These are phyloP conservation scores for Calameuta idolon DNA, from an alignment of 2,888 invertebrate species.

Conservation along the genomic window DNA sequence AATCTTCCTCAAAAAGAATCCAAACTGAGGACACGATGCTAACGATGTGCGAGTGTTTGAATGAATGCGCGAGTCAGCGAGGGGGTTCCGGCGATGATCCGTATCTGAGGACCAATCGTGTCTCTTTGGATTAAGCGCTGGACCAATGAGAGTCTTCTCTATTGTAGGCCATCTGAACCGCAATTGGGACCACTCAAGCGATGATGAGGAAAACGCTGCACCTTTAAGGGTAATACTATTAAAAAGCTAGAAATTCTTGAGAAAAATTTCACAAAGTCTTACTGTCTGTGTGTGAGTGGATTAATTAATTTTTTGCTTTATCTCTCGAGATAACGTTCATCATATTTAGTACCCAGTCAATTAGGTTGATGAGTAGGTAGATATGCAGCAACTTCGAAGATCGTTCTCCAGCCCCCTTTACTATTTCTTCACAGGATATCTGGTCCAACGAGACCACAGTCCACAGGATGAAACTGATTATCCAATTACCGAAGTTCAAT, in stretches of 20 bases:
- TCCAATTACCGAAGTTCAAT: neutral
- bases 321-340: neutral
- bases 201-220: constrained; percentile 39
- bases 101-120: constrained; percentile 42
- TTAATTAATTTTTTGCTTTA: neutral
- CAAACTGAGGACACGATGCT: constrained; percentile 8
- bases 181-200: constrained; percentile 60
- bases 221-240: neutral
- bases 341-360: neutral
- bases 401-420: neutral
- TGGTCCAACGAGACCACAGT: neutral
- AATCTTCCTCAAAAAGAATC: neutral
- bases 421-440: neutral
- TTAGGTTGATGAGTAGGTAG: neutral
- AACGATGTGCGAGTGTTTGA: constrained; percentile 23
- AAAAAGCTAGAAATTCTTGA: neutral
- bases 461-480: neutral
- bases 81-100: constrained; percentile 37
- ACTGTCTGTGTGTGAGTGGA: neutral
- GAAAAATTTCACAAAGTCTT: neutral
- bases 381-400: neutral
- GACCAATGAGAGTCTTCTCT: constrained; percentile 50
- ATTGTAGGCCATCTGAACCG: constrained; percentile 46
- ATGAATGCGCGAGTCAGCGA: constrained; percentile 33
- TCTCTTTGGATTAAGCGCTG: constrained; percentile 57